A percentile compares a stretch with the other conserved stretches of the same genome.
phyloP scores from a whole-genome alignment of 30 jellyfish, hydroid and myxozoan species.

The Clytia hemisphaerica region DNA sequence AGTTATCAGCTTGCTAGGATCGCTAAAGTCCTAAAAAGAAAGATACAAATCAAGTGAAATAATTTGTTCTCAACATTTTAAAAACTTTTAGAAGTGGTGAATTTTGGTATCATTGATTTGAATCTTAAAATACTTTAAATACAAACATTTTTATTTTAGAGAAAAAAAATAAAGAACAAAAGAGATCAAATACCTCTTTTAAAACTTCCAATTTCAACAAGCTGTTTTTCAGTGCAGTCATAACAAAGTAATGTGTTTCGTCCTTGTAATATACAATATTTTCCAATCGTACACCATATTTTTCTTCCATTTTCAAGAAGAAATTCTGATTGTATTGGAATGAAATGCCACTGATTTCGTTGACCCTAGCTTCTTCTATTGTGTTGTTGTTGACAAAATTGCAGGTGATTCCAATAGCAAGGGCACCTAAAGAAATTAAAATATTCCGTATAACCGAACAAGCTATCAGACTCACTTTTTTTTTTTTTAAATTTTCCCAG shows the following conservation, averaged over 20 bases:
- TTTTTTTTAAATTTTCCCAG: no score
- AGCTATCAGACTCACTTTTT: no score
- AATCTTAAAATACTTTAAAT: no score
- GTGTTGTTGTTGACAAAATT: conserved; percentile 88
- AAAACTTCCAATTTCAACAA: conserved; percentile 64
- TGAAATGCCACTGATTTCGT: conserved; percentile 97
- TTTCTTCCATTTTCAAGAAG: conserved; percentile 61
- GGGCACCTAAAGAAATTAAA: conserved; percentile 57
- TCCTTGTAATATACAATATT: conserved; percentile 93
- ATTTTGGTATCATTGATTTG: background rate
- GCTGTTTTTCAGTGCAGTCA: conserved; percentile 89
- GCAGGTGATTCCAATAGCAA: conserved; percentile 97
- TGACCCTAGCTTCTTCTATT: conserved; percentile 86
- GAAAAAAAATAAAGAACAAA: background rate
- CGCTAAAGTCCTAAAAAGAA: conserved; percentile 57
- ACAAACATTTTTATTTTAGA: background rate
- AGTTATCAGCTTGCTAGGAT: conserved; percentile 64
- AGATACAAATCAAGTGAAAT: background rate
- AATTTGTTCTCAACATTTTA: background rate
- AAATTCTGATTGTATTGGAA: conserved; percentile 82
- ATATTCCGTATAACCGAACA: no score
- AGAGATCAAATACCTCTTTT: conserved; percentile 43
- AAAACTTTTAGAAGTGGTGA: background rate
- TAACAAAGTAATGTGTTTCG: conserved; percentile 94
- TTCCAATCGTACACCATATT: conserved; percentile 79